These are phyloP conservation scores for Lathamus discolor DNA, from an alignment of 2,113 vertebrate genomes.

Conservation along the genomic window DNA sequence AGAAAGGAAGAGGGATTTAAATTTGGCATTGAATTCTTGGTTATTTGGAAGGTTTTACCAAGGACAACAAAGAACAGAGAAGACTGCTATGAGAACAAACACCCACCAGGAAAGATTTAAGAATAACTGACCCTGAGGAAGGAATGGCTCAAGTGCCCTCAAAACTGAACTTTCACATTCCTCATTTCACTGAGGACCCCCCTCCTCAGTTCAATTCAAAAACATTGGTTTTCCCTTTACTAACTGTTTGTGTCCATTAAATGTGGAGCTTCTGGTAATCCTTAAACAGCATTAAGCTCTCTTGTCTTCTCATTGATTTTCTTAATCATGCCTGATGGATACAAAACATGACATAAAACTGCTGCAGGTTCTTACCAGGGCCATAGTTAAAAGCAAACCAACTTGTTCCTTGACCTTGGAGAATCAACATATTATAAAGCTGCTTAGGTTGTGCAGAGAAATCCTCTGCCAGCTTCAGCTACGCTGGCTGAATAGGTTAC, in stretches of 20 bases:
- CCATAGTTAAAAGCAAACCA: neutral
- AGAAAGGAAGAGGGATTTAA: neutral
- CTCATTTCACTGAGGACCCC: neutral
- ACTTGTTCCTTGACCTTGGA: neutral
- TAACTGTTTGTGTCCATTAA: neutral
- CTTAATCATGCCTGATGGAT: neutral
- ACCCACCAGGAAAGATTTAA: neutral
- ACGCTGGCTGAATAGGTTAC: neutral
- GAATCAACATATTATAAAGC: constrained; percentile 26
- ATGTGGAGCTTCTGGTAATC: neutral
- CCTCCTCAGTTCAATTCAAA: neutral
- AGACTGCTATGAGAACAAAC: neutral
- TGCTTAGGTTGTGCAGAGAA: neutral
- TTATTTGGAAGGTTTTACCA: neutral
- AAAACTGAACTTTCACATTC: neutral
- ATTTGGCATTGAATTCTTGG: neutral
- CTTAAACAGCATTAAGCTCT: neutral
- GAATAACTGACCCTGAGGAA: neutral
- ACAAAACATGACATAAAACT: constrained; percentile 5
- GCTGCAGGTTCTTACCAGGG: neutral
- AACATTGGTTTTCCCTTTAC: neutral
- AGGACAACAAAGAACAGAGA: neutral
- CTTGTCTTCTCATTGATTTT: neutral
- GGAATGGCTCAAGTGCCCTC: neutral
- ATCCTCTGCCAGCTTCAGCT: constrained; percentile 25